These are phyloP conservation scores for Ochropleura plecta DNA, from an alignment of 2,888 invertebrate genomes.

Conservation along the genomic window DNA sequence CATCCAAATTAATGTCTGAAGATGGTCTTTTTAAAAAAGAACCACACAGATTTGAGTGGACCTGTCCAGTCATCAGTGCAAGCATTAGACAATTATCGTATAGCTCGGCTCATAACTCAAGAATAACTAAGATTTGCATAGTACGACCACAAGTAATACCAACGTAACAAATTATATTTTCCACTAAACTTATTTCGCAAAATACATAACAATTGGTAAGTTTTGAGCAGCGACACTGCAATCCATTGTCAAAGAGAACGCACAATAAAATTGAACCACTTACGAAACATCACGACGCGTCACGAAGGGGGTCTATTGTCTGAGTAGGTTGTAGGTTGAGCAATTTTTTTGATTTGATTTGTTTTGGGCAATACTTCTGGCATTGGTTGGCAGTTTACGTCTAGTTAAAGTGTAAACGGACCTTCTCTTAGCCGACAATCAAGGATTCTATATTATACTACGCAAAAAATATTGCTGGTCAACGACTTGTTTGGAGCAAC, in stretches of 20 bases:
- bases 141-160: not conserved
- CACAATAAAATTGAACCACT: conserved; percentile 69
- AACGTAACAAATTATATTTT: conserved; percentile 24
- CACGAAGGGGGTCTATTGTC: conserved; percentile 61
- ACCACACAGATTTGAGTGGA: too few relatives aligned
- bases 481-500: too few relatives aligned
- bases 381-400: conserved; percentile 44
- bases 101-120: too few relatives aligned
- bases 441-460: too few relatives aligned
- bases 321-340: conserved; percentile 36
- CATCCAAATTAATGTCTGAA: too few relatives aligned
- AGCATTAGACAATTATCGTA: too few relatives aligned
- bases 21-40: too few relatives aligned
- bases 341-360: conserved; percentile 53
- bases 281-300: conserved; percentile 53
- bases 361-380: conserved; percentile 44
- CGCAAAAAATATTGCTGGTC: too few relatives aligned
- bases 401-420: too few relatives aligned
- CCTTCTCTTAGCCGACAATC: too few relatives aligned
- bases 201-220: conserved; percentile 53
- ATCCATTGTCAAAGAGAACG: conserved; percentile 71
- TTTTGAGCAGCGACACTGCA: conserved; percentile 62
- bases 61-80: too few relatives aligned
- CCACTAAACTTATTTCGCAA: conserved; percentile 53
- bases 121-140: not conserved